A percentile compares a stretch with the other conserved stretches of the same genome.
Conservation (phyloP, 2,888 invertebrate species). For the Sphaerophoria taeniata region DNA sequence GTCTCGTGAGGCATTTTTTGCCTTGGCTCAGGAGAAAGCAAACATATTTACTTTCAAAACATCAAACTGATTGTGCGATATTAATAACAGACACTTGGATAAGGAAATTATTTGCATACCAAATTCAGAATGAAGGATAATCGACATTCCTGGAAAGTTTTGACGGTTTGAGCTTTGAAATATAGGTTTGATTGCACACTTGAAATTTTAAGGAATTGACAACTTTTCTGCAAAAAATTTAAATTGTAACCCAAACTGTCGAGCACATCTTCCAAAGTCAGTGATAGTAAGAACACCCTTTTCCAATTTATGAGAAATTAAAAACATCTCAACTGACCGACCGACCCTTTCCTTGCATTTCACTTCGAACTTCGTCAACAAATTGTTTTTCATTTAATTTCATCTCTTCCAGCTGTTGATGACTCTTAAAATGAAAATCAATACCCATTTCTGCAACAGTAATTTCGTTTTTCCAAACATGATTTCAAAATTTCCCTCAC, state of each 20-base stretch:
- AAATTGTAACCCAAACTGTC: too few relatives aligned
- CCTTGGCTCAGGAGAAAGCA: background rate
- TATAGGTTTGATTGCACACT: too few relatives aligned
- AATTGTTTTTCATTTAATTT: background rate
- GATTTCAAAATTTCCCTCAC: background rate
- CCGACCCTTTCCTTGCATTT: background rate
- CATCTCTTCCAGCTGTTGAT: background rate
- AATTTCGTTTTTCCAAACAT: background rate
- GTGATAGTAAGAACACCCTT: background rate
- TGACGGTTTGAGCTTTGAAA: too few relatives aligned
- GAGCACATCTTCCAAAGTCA: background rate
- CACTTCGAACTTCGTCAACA: background rate
- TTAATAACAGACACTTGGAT: background rate
- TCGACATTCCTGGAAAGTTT: too few relatives aligned
- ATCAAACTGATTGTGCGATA: constrained; percentile 12
- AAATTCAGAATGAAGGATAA: too few relatives aligned
- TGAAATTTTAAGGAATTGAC: too few relatives aligned
- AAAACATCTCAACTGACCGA: background rate
- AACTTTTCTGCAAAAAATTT: too few relatives aligned
- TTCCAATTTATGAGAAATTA: too few relatives aligned
- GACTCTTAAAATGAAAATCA: background rate
- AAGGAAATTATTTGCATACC: background rate
- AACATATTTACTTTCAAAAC: constrained; percentile 16
- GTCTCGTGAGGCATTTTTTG: background rate
- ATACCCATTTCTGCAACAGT: background rate